A percentile compares a stretch with the other conserved stretches of the same genome.
These are phyloP conservation scores for Euura lappo DNA, from an alignment of 1,140 invertebrate genomes.

Conservation along the genomic window DNA sequence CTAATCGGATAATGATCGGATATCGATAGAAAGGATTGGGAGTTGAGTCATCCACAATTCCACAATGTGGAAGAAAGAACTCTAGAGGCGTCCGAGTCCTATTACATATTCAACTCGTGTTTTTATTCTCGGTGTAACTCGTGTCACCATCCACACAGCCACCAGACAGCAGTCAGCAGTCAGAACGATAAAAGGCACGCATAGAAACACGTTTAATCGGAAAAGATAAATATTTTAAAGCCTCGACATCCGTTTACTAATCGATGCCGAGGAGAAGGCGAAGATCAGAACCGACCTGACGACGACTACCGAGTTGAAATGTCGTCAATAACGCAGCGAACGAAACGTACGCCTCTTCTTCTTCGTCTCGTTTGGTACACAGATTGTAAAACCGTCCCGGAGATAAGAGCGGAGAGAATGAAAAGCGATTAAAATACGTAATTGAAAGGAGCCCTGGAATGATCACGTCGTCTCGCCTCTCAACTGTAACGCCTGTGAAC, in stretches of 20 bases:
- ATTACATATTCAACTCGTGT: constrained; percentile 5
- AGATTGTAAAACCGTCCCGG: too few species aligned
- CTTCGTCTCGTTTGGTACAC: too few species aligned
- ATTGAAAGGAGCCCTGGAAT: constrained; percentile 1
- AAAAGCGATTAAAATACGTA: constrained; percentile 6
- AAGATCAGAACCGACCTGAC: too few species aligned
- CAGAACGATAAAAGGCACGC: background rate
- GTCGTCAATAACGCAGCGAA: too few species aligned
- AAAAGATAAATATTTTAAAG: constrained; percentile 6
- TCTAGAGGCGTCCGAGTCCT: background rate
- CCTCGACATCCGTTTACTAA: constrained; percentile 1
- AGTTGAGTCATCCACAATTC: too few species aligned
- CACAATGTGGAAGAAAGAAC: too few species aligned
- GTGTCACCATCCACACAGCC: background rate
- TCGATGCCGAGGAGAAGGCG: background rate
- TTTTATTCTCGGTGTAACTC: background rate
- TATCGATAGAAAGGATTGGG: too few species aligned
- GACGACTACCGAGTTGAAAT: too few species aligned
- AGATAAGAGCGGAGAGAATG: background rate
- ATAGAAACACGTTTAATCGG: background rate
- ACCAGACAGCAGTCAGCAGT: background rate
- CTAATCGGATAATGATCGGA: too few species aligned
- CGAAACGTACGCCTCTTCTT: too few species aligned
- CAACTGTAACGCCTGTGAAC: constrained; percentile 3
- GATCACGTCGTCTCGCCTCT: background rate